phyloP scores from a whole-genome alignment of 2,113 vertebrate genomes.

The Notarius lentiginosus region DNA sequence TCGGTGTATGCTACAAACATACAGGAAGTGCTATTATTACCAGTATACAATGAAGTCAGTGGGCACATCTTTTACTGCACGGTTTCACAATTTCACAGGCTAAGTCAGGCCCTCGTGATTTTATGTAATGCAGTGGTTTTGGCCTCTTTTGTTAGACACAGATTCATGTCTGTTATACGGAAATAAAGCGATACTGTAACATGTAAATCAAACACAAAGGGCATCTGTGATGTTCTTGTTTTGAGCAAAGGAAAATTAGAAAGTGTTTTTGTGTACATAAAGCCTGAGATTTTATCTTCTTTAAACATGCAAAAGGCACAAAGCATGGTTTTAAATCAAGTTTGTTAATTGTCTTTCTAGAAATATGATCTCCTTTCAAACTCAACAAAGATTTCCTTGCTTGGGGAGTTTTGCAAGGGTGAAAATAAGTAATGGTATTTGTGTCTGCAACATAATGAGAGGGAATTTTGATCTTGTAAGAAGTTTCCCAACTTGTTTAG shows the following conservation, averaged over 20 bases:
- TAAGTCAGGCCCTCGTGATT: slow-evolving; percentile 7
- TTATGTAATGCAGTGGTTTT: not conserved
- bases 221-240: not conserved
- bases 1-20: slow-evolving; percentile 10
- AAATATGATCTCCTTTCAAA: slow-evolving; percentile 61
- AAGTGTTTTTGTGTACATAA: not conserved
- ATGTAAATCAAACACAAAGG: not conserved
- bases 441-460: slow-evolving; percentile 58
- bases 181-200: not conserved
- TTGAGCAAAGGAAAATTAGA: not conserved
- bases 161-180: not conserved
- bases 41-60: slow-evolving; percentile 34
- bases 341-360: slow-evolving; percentile 51
- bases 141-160: slow-evolving; percentile 37
- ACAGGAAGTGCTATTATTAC: slow-evolving; percentile 51
- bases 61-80: slow-evolving; percentile 38
- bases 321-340: slow-evolving; percentile 10
- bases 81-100: not conserved
- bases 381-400: slow-evolving; percentile 62
- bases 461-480: slow-evolving; percentile 23
- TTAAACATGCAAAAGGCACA: not conserved
- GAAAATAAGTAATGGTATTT: slow-evolving; percentile 44
- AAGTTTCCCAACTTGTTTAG: not conserved
- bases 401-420: not conserved
- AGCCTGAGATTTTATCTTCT: not conserved